Evolutionary conservation across 2,113 vertebrate genomes (phyloP).

Genomic region (Anas platyrhynchos): DNA sequence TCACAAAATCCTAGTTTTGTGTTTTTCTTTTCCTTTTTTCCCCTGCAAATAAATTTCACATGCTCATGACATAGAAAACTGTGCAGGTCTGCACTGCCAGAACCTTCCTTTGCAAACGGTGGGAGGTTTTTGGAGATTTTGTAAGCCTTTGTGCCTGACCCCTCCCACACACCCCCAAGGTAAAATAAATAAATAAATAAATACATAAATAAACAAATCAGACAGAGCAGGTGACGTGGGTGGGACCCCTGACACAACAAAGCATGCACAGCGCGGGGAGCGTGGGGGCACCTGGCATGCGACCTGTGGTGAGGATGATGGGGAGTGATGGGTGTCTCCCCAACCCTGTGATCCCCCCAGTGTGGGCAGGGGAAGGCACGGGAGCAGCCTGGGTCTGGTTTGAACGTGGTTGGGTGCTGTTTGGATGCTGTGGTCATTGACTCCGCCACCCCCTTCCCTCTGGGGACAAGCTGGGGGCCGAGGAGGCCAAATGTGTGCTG

Average conservation of each 20-base stretch:
- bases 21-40: background rate
- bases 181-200: background rate
- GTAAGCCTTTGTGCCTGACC: background rate
- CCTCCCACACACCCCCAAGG: background rate
- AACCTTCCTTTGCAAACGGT: background rate
- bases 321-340: background rate
- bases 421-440: background rate
- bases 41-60: slow-evolving; percentile 25
- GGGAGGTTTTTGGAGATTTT: background rate
- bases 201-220: background rate
- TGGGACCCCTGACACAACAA: background rate
- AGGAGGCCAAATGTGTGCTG: background rate
- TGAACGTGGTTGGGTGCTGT: background rate
- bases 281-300: background rate
- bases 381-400: background rate
- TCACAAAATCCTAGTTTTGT: background rate
- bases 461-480: background rate
- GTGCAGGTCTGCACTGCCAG: background rate
- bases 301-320: background rate
- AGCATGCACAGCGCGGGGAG: background rate
- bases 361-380: background rate
- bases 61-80: slow-evolving; percentile 21
- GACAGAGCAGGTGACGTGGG: background rate
- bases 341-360: too few relatives aligned
- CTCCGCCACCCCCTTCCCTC: background rate